Conservation (phyloP, 2,113 vertebrate species). For the Notarius lentiginosus region DNA sequence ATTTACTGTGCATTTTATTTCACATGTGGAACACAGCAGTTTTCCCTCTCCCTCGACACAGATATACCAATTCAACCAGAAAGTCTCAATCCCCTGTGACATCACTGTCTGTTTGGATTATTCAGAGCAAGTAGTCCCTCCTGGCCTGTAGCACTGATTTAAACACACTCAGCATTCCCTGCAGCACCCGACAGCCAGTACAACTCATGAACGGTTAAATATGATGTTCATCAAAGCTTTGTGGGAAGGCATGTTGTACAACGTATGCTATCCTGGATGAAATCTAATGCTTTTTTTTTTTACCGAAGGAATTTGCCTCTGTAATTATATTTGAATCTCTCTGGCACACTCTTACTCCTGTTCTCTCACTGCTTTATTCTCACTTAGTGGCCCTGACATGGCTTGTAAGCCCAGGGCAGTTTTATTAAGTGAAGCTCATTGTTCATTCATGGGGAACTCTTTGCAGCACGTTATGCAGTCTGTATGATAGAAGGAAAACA, state of each 20-base stretch:
- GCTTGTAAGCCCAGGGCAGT: constrained; percentile 40
- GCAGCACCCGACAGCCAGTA: constrained; percentile 32
- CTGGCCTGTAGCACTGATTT: constrained; percentile 47
- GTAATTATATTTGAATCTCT: constrained; percentile 31
- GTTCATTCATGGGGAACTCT: constrained; percentile 54
- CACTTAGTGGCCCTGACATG: constrained; percentile 42
- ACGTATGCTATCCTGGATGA: not conserved
- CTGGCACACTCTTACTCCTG: not conserved
- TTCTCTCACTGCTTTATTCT: constrained; percentile 21
- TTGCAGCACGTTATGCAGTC: constrained; percentile 35
- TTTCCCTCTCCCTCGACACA: constrained; percentile 13
- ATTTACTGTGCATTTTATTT: constrained; percentile 38
- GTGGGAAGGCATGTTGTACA: not conserved
- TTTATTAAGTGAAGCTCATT: constrained; percentile 48
- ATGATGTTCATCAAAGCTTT: constrained; percentile 7
- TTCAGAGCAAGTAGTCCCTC: constrained; percentile 43
- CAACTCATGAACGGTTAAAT: not conserved
- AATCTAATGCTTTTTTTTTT: not conserved
- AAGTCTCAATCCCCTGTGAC: constrained; percentile 51
- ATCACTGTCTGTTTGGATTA: constrained; percentile 56
- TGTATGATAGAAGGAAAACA: constrained; percentile 35
- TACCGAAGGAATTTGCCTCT: not conserved
- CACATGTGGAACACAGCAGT: constrained; percentile 33
- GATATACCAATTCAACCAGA: constrained; percentile 46
- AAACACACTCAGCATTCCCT: constrained; percentile 40